Base-by-base conservation (phyloP, 2,888 invertebrate genomes). In the Oscheius sp. region DNA sequence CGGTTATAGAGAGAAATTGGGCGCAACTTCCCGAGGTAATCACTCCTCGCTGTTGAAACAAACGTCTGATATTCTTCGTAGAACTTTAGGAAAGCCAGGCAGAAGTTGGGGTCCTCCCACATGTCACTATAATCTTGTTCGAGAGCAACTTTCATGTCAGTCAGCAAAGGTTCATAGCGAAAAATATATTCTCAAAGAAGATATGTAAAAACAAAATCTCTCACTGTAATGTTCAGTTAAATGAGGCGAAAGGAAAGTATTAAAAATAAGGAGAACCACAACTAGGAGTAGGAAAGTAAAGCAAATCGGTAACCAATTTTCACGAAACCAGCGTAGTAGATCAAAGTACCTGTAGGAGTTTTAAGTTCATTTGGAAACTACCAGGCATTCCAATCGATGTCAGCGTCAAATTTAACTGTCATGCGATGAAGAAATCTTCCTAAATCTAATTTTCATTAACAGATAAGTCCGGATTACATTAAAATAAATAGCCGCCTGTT, bases 81-180 rank as follows among this genome's bases (percentile, higher is more conserved):
- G 10, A 64, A 25, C 33, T 64, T 64, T 25, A 64, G 34, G n/a
- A 45, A 64, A 12, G 48, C 64, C 29, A 50, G 37, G 23, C 64
- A 64, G 52, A 64, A 64, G n/a, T 64, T 50, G 15, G 64, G 48
- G 23, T 64, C 50, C 34, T 64, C 50, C 64, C 64, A 64, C 1
- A 64, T 37, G 6, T 48, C 48, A 3, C 31, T 34, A 39, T 64
- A 50, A 29, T 64, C 64, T 2, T 46, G 15, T 31, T 64, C 64
- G n/a, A 64, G 37, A 12, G 27, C 23, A 3, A 23, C 12, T 34
- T 48, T 64, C 64, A 64, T 64, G 12, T 50, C 50, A 10, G 27
- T 48, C 33, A 64, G 64, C 31, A 45, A 34, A 15, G 6, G 23
- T 52, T 64, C 64, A 27, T 64, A 64, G 46, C 37, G 34, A 6